Evolutionary conservation across 1,140 invertebrate species (phyloP).

Genomic region (Pygmarrhopalites habei): DNA sequence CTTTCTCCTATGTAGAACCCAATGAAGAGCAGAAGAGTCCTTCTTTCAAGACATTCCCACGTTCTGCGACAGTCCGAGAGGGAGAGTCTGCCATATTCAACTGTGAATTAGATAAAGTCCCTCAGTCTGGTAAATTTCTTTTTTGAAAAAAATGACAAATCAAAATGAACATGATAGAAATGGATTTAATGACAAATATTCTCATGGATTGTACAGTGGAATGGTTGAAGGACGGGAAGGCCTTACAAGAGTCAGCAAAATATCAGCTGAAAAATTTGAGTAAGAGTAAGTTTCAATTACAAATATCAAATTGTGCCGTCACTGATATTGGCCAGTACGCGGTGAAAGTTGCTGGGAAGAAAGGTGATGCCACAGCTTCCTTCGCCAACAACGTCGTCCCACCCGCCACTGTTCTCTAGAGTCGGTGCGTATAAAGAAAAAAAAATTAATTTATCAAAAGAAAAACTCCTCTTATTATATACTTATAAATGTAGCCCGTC

Average conservation of each 20-base stretch:
- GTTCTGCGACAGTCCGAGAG: conserved; percentile 73
- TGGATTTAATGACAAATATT: conserved; percentile 24
- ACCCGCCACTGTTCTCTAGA: not conserved
- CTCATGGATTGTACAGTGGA: conserved; percentile 52
- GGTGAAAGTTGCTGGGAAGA: conserved; percentile 75
- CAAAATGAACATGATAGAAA: too few species aligned
- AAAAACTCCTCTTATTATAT: too few species aligned
- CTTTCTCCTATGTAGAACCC: conserved; percentile 61
- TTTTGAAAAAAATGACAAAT: conserved; percentile 11
- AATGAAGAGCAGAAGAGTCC: conserved; percentile 76
- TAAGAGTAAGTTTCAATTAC: conserved; percentile 62
- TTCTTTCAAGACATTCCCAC: conserved; percentile 79
- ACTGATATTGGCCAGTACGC: conserved; percentile 85
- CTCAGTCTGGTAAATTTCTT: conserved; percentile 53
- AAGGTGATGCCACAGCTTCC: conserved; percentile 69
- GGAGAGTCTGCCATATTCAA: conserved; percentile 72
- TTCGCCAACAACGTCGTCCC: conserved; percentile 75
- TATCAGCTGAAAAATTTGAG: conserved; percentile 61
- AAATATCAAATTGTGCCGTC: conserved; percentile 63
- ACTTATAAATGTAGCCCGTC: too few species aligned
- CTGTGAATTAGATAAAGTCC: conserved; percentile 65
- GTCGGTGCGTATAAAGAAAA: too few species aligned
- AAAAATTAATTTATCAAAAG: too few species aligned
- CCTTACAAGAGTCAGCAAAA: conserved; percentile 65
- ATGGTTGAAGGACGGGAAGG: conserved; percentile 88